These are phyloP conservation scores for Scylla paramamosain DNA, from an alignment of 1,140 invertebrate species.

Conservation along the genomic window DNA sequence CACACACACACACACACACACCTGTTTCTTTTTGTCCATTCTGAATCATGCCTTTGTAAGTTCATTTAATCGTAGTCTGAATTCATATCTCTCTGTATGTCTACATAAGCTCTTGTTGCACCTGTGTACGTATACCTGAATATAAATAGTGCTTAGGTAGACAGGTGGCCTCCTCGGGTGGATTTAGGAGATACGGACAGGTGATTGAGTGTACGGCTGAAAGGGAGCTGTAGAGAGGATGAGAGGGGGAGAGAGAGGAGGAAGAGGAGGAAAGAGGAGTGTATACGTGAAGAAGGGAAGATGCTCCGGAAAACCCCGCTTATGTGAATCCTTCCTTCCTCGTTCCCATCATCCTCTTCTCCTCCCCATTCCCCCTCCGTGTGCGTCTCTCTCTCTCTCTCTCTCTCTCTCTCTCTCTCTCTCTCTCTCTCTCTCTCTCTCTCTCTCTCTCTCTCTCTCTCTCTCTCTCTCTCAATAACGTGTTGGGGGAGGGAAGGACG, in stretches of 20 bases:
- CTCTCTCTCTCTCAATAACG: no score
- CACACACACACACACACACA: constrained; percentile 34
- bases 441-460: no score
- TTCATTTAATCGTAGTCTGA: not conserved
- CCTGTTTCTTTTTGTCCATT: no score
- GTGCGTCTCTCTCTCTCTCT: no score
- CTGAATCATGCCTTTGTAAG: not conserved
- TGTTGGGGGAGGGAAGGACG: no score
- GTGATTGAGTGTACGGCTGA: not conserved
- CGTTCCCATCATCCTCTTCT: not conserved
- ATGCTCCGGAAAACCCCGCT: not conserved
- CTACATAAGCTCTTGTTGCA: not conserved
- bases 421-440: no score
- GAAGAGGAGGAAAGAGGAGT: not conserved
- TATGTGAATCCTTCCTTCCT: not conserved
- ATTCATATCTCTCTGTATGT: constrained; percentile 31
- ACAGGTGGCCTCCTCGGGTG: not conserved
- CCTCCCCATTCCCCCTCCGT: not conserved
- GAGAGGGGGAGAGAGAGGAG: not conserved
- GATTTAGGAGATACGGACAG: not conserved
- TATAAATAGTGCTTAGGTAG: not conserved
- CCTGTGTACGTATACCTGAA: constrained; percentile 26
- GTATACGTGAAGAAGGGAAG: not conserved
- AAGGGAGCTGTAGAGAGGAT: not conserved
- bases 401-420: no score